Evolutionary conservation across 2,797 vertebrate species (phyloP).

Genomic region (Microcaecilia unicolor): DNA sequence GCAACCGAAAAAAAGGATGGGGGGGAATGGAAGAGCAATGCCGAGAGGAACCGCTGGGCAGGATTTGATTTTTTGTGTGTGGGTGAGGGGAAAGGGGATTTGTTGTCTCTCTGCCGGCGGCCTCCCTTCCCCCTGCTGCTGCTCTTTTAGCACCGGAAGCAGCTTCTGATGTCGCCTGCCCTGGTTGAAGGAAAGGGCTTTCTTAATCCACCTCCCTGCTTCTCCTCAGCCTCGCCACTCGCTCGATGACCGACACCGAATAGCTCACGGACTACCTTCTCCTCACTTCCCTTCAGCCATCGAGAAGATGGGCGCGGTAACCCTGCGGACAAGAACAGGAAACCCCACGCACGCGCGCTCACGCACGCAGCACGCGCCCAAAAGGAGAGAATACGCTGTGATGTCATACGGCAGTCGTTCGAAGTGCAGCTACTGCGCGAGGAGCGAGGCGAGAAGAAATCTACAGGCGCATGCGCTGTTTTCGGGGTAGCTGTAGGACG

Average conservation of each 20-base stretch:
- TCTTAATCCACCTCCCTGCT: too few species aligned
- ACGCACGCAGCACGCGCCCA: neutral
- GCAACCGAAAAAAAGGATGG: neutral
- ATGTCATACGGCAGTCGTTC: neutral
- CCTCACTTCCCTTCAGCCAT: constrained; percentile 45
- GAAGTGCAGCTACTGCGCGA: too few species aligned
- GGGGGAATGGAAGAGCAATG: neutral
- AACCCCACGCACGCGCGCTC: constrained; percentile 32
- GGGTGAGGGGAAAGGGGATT: too few species aligned
- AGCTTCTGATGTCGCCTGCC: constrained; percentile 9
- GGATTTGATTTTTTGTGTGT: neutral
- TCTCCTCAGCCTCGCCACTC: neutral
- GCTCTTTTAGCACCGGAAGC: neutral
- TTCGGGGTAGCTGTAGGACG: too few species aligned
- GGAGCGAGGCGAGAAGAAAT: too few species aligned
- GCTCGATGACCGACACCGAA: neutral
- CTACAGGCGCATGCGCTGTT: too few species aligned
- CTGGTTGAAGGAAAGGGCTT: too few species aligned
- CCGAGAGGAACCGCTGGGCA: neutral
- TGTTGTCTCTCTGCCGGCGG: constrained; percentile 18
- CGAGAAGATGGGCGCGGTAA: constrained; percentile 36
- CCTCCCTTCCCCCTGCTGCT: constrained; percentile 4
- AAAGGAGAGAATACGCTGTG: neutral
- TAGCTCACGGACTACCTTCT: constrained; percentile 15
- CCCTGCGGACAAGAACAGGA: constrained; percentile 24